Percentiles rank a stretch among this genome's conserved stretches.
Evolutionary conservation across 2,113 vertebrate species (phyloP).

Genomic region (Aegypius monachus): DNA sequence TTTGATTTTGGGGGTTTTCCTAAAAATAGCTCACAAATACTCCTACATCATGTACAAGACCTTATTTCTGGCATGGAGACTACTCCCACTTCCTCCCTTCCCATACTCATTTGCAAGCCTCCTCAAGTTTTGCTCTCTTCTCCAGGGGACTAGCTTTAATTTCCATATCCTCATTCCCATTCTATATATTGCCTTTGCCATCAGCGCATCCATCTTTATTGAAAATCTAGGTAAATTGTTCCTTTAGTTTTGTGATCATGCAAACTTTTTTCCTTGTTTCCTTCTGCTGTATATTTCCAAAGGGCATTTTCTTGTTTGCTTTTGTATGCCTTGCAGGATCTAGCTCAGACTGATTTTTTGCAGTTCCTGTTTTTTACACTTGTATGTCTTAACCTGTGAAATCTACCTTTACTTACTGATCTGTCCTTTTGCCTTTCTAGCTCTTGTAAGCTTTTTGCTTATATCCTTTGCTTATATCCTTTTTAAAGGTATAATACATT

Average conservation of each 20-base stretch:
- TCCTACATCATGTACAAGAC: background rate
- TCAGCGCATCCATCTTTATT: background rate
- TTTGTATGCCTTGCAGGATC: background rate
- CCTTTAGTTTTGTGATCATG: background rate
- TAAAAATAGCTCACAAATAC: background rate
- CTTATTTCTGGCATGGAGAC: background rate
- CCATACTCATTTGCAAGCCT: background rate
- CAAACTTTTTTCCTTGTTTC: background rate
- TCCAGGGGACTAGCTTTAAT: background rate
- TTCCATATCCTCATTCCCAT: background rate
- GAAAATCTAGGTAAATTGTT: background rate
- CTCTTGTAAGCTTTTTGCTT: background rate
- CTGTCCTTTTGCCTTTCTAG: background rate
- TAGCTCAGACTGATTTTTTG: background rate
- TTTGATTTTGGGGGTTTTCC: background rate
- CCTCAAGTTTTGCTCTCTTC: background rate
- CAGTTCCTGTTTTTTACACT: background rate
- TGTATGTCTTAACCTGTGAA: background rate
- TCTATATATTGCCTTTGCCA: background rate
- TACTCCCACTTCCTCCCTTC: background rate
- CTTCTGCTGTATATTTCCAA: background rate
- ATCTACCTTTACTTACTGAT: background rate
- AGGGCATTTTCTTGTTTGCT: background rate
- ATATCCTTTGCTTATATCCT: background rate
- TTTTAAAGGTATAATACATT: background rate